A percentile compares a stretch with the other conserved stretches of the same genome.
These are phyloP conservation scores for Fukomys damarensis DNA, from an alignment of 2,113 vertebrate species.

Conservation along the genomic window DNA sequence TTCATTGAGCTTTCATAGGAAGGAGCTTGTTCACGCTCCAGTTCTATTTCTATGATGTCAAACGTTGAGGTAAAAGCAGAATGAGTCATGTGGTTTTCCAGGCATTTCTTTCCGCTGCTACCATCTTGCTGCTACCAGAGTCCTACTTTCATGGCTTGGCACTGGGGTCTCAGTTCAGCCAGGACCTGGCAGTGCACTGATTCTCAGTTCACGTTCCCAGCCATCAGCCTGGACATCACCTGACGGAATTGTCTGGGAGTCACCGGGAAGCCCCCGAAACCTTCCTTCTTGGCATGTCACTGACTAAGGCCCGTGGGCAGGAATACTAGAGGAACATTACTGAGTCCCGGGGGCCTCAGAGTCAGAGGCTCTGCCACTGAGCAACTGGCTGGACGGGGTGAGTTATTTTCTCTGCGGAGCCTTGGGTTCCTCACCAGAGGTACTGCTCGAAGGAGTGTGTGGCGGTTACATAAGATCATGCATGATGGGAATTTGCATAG, in stretches of 20 bases:
- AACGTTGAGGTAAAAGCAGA: not conserved
- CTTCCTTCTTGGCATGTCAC: not conserved
- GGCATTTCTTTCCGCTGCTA: not conserved
- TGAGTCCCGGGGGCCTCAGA: not conserved
- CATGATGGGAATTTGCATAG: not conserved
- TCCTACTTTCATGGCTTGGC: not conserved
- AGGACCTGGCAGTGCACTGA: not conserved
- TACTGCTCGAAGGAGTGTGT: not conserved
- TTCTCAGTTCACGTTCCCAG: not conserved
- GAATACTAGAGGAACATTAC: not conserved
- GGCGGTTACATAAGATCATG: not conserved
- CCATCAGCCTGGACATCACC: not conserved
- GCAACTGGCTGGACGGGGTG: not conserved
- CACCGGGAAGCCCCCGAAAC: not conserved
- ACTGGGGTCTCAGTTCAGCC: not conserved
- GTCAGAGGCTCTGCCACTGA: not conserved
- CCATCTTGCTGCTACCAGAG: not conserved
- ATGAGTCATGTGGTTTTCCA: slow-evolving; percentile 16
- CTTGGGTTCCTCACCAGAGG: not conserved
- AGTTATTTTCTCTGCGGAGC: not conserved
- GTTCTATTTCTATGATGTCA: not conserved
- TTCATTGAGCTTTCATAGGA: not conserved
- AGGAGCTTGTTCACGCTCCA: not conserved
- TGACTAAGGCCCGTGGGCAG: not conserved
- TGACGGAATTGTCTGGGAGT: not conserved